Base-by-base conservation (phyloP, 2,888 invertebrate species). In the Malthinus seriepunctatus region DNA sequence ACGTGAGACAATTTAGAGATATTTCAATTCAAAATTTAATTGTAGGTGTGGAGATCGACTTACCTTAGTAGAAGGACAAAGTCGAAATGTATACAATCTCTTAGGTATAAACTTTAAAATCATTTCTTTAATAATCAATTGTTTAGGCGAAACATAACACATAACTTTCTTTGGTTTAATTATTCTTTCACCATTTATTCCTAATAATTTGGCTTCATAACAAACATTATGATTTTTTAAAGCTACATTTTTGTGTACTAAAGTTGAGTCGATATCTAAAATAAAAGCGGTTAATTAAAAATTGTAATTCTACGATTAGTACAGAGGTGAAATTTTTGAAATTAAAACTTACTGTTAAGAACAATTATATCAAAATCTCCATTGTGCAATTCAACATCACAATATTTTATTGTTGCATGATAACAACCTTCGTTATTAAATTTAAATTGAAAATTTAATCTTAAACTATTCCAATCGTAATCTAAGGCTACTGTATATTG, bases 51-150 rank as follows among this genome's bases (percentile, higher is more conserved):
- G 5, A 10, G 7, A 7, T 46, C 8, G 8, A 12, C 67, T 74
- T 74, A 93, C 92, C 85, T 95, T 96, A 50, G 96, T 96, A 61
- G 95, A 95, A 12, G 96, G 96, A 76, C 95, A 95, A 53, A 97
- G 84, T 34, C 96, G 85, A 81, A 95, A 96, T 34, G 95, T 93
- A 59, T 90, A 92, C 69, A 96, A 84, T 70, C 95, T 84, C 80
- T 94, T 95, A 51, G 95, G 95, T 73, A 96, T 93, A 77, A 97
- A 91, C 81, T 93, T 94, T 69, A 96, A 83, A 69, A 95, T 86
- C 83, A 93, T 92, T 81, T 97, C 96, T 81, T 95, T 95, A 72
- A 97, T 86, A 56, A 92, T 93, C 67, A 97, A 84, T 81, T 92
- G 95, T 79, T 95, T 93, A 49, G 95, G 92, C 55, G 93, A 94